Evolutionary conservation across 2,797 vertebrate species (phyloP).

Genomic region (Numenius phaeopus): DNA sequence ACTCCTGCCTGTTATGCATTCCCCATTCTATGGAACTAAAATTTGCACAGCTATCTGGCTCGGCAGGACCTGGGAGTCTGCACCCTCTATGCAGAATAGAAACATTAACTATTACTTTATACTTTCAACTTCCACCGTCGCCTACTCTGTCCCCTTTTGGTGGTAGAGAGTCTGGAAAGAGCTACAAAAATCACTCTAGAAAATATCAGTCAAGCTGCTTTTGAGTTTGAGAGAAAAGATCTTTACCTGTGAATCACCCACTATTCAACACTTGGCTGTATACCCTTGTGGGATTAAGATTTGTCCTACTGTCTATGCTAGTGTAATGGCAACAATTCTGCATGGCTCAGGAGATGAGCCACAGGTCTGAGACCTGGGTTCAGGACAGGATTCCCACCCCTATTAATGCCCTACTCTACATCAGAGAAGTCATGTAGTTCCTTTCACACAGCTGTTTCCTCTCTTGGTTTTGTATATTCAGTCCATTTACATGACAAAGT

Average conservation of each 20-base stretch:
- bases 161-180: background rate
- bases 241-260: background rate
- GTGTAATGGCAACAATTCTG: background rate
- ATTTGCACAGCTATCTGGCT: background rate
- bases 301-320: background rate
- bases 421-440: background rate
- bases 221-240: background rate
- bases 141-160: background rate
- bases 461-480: background rate
- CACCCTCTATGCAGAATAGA: background rate
- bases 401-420: background rate
- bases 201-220: background rate
- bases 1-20: background rate
- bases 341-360: background rate
- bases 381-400: background rate
- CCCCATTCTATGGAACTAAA: background rate
- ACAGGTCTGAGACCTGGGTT: background rate
- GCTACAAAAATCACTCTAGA: background rate
- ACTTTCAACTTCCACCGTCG: background rate
- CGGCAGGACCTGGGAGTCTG: background rate
- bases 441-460: background rate
- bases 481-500: background rate
- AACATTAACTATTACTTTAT: background rate
- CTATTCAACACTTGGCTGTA: background rate
- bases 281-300: background rate